Evolutionary conservation across 2,113 vertebrate genomes (phyloP).

Genomic region (Lates calcarifer): DNA sequence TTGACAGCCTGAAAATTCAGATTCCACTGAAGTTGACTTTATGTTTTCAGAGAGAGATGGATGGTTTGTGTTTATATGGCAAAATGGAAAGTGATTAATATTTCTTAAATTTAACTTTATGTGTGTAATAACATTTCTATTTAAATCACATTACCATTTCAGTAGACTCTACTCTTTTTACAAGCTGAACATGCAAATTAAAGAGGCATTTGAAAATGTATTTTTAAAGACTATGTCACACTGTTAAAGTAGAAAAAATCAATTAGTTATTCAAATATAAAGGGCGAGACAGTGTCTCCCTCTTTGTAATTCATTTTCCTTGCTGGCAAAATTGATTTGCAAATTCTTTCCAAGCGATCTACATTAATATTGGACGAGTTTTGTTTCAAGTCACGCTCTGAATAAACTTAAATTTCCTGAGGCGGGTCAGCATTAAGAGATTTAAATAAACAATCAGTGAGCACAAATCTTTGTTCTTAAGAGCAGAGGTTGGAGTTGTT

Average conservation of each 20-base stretch:
- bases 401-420: background rate
- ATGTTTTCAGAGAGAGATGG: background rate
- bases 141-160: slow-evolving; percentile 6
- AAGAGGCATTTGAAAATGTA: background rate
- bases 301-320: background rate
- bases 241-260: background rate
- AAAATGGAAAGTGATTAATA: background rate
- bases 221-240: background rate
- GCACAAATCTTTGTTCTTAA: background rate
- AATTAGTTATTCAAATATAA: slow-evolving; percentile 9
- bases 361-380: background rate
- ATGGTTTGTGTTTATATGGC: background rate
- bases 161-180: background rate
- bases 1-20: background rate
- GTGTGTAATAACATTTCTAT: background rate
- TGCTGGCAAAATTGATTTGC: background rate
- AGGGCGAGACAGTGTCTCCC: too few relatives aligned
- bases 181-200: slow-evolving; percentile 1
- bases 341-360: slow-evolving; percentile 1
- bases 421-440: background rate
- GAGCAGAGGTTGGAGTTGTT: background rate
- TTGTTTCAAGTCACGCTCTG: background rate
- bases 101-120: background rate
- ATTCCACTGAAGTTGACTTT: too few relatives aligned
- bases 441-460: background rate